These are phyloP conservation scores for Scaptomyza montana DNA, from an alignment of 1,140 invertebrate genomes.

Conservation along the genomic window DNA sequence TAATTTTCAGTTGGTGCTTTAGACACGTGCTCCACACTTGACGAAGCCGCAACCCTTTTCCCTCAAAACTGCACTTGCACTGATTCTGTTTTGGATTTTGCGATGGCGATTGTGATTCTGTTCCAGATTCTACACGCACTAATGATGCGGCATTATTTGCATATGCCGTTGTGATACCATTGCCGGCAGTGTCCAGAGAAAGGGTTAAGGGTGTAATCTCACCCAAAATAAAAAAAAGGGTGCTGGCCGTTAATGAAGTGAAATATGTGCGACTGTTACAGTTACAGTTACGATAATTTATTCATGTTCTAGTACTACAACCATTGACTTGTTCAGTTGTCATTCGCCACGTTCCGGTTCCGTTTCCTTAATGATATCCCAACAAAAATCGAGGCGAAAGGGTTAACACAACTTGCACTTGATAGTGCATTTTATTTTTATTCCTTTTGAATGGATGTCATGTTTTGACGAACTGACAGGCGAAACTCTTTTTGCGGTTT, in stretches of 20 bases:
- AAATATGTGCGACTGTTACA: slow-evolving; percentile 68
- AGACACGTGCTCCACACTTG: slow-evolving; percentile 60
- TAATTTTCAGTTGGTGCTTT: slow-evolving; percentile 29
- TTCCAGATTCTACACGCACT: slow-evolving; percentile 48
- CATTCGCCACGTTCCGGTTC: slow-evolving; percentile 37
- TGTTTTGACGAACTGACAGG: slow-evolving; percentile 12
- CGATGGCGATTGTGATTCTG: slow-evolving; percentile 2
- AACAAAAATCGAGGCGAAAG: slow-evolving; percentile 46
- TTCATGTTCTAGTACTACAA: slow-evolving; percentile 62
- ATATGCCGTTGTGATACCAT: slow-evolving; percentile 49
- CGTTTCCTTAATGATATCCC: slow-evolving; percentile 47
- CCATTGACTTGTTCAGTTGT: slow-evolving; percentile 62
- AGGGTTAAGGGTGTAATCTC: slow-evolving; percentile 44
- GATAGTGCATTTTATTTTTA: not conserved
- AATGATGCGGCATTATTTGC: slow-evolving; percentile 79
- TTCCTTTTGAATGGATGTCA: slow-evolving; percentile 5
- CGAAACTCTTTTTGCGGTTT: slow-evolving; percentile 34
- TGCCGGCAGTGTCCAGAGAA: slow-evolving; percentile 33
- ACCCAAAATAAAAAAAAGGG: not conserved
- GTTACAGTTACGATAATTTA: slow-evolving; percentile 63
- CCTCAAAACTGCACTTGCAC: slow-evolving; percentile 20
- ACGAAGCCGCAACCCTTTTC: slow-evolving; percentile 63
- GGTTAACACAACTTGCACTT: slow-evolving; percentile 49
- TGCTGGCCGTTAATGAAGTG: slow-evolving; percentile 65
- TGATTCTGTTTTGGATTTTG: not conserved